Conservation (phyloP, 2,888 invertebrate species). For the Argynnis bischoffii region DNA sequence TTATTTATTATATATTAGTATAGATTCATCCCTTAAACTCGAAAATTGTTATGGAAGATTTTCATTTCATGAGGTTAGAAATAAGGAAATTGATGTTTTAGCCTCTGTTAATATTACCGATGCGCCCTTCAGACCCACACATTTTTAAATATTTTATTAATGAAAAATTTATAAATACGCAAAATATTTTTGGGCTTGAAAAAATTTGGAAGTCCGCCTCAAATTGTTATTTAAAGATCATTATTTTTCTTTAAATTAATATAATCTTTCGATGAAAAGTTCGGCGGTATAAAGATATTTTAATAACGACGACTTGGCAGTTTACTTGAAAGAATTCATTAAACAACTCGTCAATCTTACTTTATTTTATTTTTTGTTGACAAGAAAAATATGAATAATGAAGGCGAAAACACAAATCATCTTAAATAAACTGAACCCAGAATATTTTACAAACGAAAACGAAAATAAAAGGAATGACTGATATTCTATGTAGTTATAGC, state of each 20-base stretch:
- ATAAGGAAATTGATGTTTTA: no score
- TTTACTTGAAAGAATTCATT: conserved; percentile 19
- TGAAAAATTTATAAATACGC: no score
- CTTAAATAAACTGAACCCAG: conserved; percentile 11
- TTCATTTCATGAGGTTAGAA: no score
- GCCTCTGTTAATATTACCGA: no score
- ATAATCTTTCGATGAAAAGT: background rate
- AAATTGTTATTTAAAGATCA: no score
- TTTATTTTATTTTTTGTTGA: conserved; percentile 18
- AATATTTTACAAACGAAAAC: conserved; percentile 16
- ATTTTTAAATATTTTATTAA: no score
- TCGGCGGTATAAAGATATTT: background rate
- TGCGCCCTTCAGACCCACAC: no score
- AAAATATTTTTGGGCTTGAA: no score
- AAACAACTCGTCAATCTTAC: conserved; percentile 32
- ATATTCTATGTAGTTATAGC: background rate
- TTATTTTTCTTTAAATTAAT: background rate
- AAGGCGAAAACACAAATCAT: conserved; percentile 22
- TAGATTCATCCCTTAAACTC: no score
- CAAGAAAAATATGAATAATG: conserved; percentile 27
- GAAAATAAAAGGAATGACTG: background rate
- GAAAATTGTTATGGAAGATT: no score
- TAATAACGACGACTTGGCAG: conserved; percentile 1
- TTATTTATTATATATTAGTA: no score
- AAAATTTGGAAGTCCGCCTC: no score